Evolutionary conservation across 2,797 vertebrate genomes (phyloP), one percentile per base, ranked within the genome.

Genomic region (Gobionotothen gibberifrons): DNA sequence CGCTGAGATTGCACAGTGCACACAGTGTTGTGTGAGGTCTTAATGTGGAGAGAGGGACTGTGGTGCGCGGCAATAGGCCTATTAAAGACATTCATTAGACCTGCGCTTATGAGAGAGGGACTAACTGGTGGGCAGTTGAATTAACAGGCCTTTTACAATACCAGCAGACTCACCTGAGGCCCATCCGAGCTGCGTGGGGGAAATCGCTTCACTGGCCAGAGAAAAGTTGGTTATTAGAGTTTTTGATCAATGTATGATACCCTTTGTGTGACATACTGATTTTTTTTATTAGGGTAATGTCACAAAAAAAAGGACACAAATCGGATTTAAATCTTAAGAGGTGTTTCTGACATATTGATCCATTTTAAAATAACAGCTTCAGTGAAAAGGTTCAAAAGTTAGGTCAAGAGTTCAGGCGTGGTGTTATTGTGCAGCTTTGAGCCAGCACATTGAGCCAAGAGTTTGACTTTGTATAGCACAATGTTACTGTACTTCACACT

Each of bases 41-140:
- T 93, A 93, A 92, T 93, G 92, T 90, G 91, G 87, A 90, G 69
- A 78, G 80, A 76, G 93, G 92, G 93, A 92, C 82, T 76, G 78
- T 74, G 84, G 73, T 75, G 65, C 43, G 74, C 69, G 48, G 89
- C 90, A 81, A 84, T 85, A 89, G 88, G 89, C 93, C 94, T 94
- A 95, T 95, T 95, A 95, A 95, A 95, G 93, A 92, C 94, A 93
- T 95, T 95, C 95, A 95, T 95, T 95, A 95, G 92, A 89, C 87
- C 89, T 89, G 92, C 83, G 93, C 94, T 95, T 94, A 95, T 95
- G 93, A 95, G 92, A 92, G 90, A 90, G 91, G 90, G 92, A 92
- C 92, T 90, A 92, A 91, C 93, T 91, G 89, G 91, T 93, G 93
- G 93, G 91, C 90, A 92, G 92, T 93, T 91, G 91, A 91, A 94